phyloP scores from a whole-genome alignment of 2,113 vertebrate species.

The Dinomys branickii region DNA sequence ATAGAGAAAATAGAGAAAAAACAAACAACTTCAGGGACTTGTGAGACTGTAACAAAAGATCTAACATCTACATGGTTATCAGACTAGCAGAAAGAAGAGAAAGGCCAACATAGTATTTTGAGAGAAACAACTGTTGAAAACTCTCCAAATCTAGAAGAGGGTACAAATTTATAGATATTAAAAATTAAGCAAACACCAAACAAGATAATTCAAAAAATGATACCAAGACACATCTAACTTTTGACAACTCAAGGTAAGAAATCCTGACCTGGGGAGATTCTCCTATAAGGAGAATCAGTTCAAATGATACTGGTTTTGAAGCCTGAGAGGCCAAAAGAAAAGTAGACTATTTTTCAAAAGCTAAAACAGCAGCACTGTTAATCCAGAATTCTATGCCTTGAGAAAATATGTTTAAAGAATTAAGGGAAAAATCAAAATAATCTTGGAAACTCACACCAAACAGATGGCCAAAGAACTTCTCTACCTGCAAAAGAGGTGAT shows the following conservation, averaged over 20 bases:
- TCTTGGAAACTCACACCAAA: not conserved
- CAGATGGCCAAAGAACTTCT: not conserved
- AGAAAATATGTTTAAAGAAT: not conserved
- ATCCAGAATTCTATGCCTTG: not conserved
- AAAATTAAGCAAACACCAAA: not conserved
- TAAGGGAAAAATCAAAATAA: not conserved
- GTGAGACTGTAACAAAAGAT: not conserved
- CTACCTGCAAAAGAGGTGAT: not conserved
- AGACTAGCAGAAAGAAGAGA: not conserved
- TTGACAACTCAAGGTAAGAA: not conserved
- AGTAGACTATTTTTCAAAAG: not conserved
- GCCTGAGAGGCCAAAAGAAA: not conserved
- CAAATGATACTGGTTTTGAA: not conserved
- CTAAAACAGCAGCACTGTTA: not conserved
- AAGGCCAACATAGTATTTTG: not conserved
- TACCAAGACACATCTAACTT: not conserved
- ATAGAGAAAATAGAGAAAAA: not conserved
- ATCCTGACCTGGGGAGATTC: not conserved
- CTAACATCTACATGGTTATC: not conserved
- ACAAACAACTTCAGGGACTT: not conserved
- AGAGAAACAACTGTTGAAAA: constrained; percentile 4
- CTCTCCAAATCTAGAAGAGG: not conserved
- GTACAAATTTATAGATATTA: not conserved
- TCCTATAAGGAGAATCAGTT: not conserved
- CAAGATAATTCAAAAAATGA: not conserved